Conservation (phyloP, 1,140 invertebrate species). For the Phenacoccus solenopsis region DNA sequence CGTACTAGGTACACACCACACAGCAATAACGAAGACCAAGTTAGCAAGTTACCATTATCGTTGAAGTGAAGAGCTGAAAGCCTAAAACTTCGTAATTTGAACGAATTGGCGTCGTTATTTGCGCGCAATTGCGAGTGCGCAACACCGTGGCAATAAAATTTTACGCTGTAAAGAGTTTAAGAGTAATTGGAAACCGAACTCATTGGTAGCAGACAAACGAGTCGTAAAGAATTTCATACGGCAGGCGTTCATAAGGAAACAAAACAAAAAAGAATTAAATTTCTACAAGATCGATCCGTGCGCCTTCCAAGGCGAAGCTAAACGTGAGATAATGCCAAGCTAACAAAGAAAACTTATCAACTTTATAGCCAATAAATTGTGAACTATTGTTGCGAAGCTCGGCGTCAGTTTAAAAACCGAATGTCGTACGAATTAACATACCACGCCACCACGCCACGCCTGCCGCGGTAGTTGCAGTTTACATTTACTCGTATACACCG, state of each 20-base stretch:
- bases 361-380: constrained; percentile 15
- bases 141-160: too few relatives aligned
- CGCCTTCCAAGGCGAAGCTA: neutral
- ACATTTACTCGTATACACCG: too few relatives aligned
- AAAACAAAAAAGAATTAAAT: constrained; percentile 1
- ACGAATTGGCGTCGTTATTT: too few relatives aligned
- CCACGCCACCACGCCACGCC: neutral
- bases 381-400: constrained; percentile 11
- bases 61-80: too few relatives aligned
- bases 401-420: neutral
- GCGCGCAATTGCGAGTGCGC: too few relatives aligned
- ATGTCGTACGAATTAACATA: constrained; percentile 15
- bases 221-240: neutral
- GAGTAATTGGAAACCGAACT: neutral
- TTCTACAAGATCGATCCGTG: neutral
- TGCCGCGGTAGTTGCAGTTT: neutral
- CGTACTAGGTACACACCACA: too few relatives aligned
- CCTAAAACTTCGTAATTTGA: too few relatives aligned
- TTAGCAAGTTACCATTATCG: too few relatives aligned
- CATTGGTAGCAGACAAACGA: constrained; percentile 7
- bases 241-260: neutral
- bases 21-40: too few relatives aligned
- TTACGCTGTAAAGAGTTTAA: too few relatives aligned
- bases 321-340: neutral
- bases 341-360: constrained; percentile 9